Percentiles rank a stretch among this genome's conserved stretches.
Conservation (phyloP, 2,888 invertebrate genomes). For the Invenusta paracnida region DNA sequence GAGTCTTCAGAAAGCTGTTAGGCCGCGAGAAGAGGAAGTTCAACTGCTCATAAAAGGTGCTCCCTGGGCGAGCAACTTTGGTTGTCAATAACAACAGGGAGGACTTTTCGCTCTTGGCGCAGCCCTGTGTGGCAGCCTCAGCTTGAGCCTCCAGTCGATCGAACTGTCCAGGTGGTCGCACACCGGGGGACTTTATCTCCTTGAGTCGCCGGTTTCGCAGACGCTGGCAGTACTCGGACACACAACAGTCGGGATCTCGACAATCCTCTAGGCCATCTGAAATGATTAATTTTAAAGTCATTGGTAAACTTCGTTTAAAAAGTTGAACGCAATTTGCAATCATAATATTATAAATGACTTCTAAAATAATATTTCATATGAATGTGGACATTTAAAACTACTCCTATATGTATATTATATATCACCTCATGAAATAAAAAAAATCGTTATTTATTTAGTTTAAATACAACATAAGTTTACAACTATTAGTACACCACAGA, state of each 20-base stretch:
- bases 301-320: too few relatives aligned
- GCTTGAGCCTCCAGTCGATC: not conserved
- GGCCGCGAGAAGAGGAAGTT: not conserved
- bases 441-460: too few relatives aligned
- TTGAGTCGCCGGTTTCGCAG: not conserved
- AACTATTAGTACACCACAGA: too few relatives aligned
- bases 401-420: too few relatives aligned
- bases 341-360: too few relatives aligned
- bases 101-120: not conserved
- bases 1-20: not conserved
- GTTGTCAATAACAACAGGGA: constrained; percentile 20
- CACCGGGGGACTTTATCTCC: not conserved
- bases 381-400: too few relatives aligned
- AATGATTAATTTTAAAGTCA: too few relatives aligned
- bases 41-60: constrained; percentile 29
- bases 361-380: too few relatives aligned
- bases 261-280: constrained; percentile 38
- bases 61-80: constrained; percentile 24
- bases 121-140: not conserved
- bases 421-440: too few relatives aligned
- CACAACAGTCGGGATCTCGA: constrained; percentile 38
- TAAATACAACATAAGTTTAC: too few relatives aligned
- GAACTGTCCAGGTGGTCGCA: not conserved
- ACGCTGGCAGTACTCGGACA: not conserved
- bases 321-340: too few relatives aligned